phyloP scores from a whole-genome alignment of 2,888 invertebrate genomes.

The Stegana nigrithorax region DNA sequence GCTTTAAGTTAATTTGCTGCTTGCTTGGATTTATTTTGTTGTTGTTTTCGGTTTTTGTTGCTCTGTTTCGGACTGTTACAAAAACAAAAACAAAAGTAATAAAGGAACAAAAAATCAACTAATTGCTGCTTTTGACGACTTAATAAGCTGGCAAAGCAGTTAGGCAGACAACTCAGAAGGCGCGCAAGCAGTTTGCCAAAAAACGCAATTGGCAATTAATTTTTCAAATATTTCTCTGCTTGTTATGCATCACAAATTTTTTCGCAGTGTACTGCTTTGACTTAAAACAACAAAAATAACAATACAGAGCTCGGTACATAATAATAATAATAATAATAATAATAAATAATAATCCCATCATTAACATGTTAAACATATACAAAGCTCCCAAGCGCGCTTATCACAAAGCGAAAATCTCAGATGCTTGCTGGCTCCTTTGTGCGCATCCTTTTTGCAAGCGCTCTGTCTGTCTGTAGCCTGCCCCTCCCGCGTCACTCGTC shows the following conservation, averaged over 20 bases:
- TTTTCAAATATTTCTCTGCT: not conserved
- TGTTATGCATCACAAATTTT: slow-evolving; percentile 6
- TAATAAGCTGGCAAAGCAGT: too few species aligned
- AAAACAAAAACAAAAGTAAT: too few species aligned
- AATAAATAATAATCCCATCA: slow-evolving; percentile 60
- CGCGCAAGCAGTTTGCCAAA: too few species aligned
- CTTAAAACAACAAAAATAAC: too few species aligned
- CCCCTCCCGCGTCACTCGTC: slow-evolving; percentile 22
- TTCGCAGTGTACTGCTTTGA: slow-evolving; percentile 6
- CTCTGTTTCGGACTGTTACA: slow-evolving; percentile 27
- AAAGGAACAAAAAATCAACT: too few species aligned
- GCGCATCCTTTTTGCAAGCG: not conserved
- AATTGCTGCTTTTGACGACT: slow-evolving; percentile 49
- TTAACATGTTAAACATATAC: slow-evolving; percentile 42
- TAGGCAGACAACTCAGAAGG: too few species aligned
- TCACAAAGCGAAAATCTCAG: slow-evolving; percentile 47
- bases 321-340: slow-evolving; percentile 14
- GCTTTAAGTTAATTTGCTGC: slow-evolving; percentile 4
- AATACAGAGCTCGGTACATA: not conserved
- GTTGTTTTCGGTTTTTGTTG: slow-evolving; percentile 4
- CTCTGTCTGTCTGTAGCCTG: not conserved
- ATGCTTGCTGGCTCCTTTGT: slow-evolving; percentile 12
- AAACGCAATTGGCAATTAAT: not conserved
- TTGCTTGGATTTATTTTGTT: slow-evolving; percentile 2
- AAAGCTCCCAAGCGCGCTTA: slow-evolving; percentile 35